A percentile compares a stretch with the other conserved stretches of the same genome.
phyloP scores from a whole-genome alignment of 2,113 vertebrate genomes.

The Phalacrocorax carbo region DNA sequence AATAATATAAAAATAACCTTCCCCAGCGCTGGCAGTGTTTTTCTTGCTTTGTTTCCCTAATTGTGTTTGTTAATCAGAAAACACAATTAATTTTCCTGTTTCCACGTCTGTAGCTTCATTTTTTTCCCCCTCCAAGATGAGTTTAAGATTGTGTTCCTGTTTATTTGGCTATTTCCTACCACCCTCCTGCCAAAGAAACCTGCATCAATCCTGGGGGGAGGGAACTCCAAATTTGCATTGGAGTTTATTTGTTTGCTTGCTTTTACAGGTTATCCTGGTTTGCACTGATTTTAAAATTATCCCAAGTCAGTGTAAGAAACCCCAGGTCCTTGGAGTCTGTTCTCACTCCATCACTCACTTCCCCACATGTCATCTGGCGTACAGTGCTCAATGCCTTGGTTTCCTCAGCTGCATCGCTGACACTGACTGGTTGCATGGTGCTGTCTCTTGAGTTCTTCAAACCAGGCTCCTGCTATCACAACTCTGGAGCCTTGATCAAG shows the following conservation, averaged over 20 bases:
- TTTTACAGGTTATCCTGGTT: not conserved
- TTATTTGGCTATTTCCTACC: not conserved
- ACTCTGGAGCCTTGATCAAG: not conserved
- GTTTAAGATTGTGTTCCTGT: not conserved
- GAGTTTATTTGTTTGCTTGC: not conserved
- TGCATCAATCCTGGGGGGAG: fast-evolving
- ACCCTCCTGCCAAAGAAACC: not conserved
- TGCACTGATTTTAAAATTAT: not conserved
- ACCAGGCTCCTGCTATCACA: not conserved
- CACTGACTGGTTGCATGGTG: not conserved
- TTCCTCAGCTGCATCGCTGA: not conserved
- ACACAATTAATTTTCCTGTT: constrained; percentile 61
- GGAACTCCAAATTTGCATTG: not conserved
- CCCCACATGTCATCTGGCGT: fast-evolving
- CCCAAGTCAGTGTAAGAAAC: not conserved
- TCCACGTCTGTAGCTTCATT: not conserved
- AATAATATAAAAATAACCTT: constrained; percentile 61
- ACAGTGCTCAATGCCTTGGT: not conserved
- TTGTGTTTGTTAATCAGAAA: constrained; percentile 75
- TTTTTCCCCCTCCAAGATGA: not conserved
- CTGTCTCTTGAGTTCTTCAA: not conserved
- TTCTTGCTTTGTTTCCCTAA: constrained; percentile 63
- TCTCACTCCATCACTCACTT: not conserved
- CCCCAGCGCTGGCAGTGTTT: constrained; percentile 9
- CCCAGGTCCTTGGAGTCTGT: not conserved